Evolutionary conservation across 2,797 vertebrate genomes (phyloP), one percentile per base, ranked within the genome.

Genomic region (Mus spretus): DNA sequence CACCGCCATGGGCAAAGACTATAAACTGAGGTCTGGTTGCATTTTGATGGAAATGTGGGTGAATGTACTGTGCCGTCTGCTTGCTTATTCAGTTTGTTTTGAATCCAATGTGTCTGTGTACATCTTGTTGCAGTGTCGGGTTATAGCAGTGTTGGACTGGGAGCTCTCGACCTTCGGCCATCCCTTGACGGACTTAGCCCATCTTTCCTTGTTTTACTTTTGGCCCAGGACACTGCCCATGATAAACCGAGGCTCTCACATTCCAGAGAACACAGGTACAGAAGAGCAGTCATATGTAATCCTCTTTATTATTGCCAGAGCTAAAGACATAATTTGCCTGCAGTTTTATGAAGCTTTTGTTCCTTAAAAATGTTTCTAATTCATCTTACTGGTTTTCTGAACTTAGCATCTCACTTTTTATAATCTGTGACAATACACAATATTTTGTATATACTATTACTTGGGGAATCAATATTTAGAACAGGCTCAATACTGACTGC

Each of bases 91-190:
- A 12, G 31, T 26, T 44, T 97, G n/a, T 91, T 78, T 81, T 93
- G 50, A 53, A 34, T 89, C 80, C 80, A 61, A 26, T 9, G 40
- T 91, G 37, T 77, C 91, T 24, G 75, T 96, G 96, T 96, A 65
- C 17, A 94, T 97, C 94, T 70, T 50, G 92, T 97, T 98, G 55
- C 72, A 99, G 99, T 98, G 99, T 47, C 99, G 99, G 93, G 99
- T 99, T 85, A 95, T 99, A 47, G 99, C 99, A 0, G 98, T 99
- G 28, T 96, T 99, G 97, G 99, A 99, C 97, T 99, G 99, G 99
- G 99, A 99, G 93, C 99, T 99, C 96, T 99, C 99, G 9, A 99
- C 99, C 95, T 98, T 99, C 59, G 99, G 99, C 31, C 99, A 99
- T 97, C 99, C 99, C 34, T 90, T 99, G 88, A 98, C 98, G 89